These are phyloP conservation scores for Hydrotaea cyrtoneurina DNA, from an alignment of 2,888 invertebrate genomes.

Conservation along the genomic window DNA sequence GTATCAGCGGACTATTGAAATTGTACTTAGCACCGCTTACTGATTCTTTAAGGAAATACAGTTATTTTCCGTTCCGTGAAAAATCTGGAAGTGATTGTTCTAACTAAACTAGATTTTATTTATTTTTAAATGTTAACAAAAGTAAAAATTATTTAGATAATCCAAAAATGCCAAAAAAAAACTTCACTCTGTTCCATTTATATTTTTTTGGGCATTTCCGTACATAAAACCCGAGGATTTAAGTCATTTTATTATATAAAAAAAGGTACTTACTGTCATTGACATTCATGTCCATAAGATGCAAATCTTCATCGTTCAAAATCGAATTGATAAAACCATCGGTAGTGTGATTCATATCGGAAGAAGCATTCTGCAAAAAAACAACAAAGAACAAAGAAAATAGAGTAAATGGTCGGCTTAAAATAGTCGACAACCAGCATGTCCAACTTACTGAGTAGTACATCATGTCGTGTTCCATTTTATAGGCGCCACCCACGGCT, in stretches of 20 bases:
- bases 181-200: no score
- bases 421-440: not conserved
- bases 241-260: not conserved
- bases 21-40: no score
- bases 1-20: no score
- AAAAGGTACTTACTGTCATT: constrained; percentile 88
- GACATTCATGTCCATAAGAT: constrained; percentile 95
- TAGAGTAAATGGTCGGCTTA: not conserved
- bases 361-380: constrained; percentile 82
- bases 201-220: no score
- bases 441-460: constrained; percentile 87
- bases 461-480: constrained; percentile 89
- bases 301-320: constrained; percentile 93
- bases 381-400: not conserved
- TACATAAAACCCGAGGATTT: no score
- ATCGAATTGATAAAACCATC: constrained; percentile 94
- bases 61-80: no score
- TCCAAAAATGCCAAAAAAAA: no score
- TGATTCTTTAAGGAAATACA: no score
- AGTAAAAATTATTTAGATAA: no score
- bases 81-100: no score
- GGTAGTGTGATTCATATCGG: constrained; percentile 87
- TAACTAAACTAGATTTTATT: no score
- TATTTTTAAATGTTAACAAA: no score
- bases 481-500: constrained; percentile 86